These are phyloP conservation scores for Caracal caracal DNA, from an alignment of 2,113 vertebrate species.

Conservation along the genomic window DNA sequence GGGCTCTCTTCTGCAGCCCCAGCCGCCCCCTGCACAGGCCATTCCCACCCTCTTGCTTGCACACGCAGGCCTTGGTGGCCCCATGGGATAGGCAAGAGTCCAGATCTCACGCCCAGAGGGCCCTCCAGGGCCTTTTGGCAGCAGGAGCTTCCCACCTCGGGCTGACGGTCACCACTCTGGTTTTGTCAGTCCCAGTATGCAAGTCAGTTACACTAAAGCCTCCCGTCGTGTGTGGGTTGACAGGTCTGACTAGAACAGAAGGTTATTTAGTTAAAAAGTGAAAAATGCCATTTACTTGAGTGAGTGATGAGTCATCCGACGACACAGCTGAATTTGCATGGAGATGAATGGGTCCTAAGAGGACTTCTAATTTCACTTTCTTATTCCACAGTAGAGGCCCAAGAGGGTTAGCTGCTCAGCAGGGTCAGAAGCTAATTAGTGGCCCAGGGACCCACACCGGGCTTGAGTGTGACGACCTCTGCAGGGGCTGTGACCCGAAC, in stretches of 20 bases:
- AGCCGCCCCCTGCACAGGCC: not conserved
- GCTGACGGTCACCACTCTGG: not conserved
- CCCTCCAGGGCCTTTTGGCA: not conserved
- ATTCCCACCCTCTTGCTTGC: not conserved
- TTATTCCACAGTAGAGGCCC: not conserved
- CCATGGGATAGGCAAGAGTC: not conserved
- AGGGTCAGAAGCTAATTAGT: not conserved
- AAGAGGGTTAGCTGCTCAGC: too few relatives aligned
- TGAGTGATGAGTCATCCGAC: not conserved
- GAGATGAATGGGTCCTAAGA: not conserved
- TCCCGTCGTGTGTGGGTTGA: not conserved
- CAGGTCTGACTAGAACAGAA: not conserved
- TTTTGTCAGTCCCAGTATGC: not conserved
- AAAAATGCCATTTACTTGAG: not conserved
- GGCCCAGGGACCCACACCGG: not conserved
- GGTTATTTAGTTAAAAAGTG: not conserved
- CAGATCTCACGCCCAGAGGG: not conserved
- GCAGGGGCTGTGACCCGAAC: rapidly evolving
- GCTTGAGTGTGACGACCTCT: rapidly evolving
- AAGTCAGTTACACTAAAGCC: not conserved
- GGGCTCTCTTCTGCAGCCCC: too few relatives aligned
- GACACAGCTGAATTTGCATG: not conserved
- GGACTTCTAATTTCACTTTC: not conserved
- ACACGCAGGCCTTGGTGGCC: not conserved
- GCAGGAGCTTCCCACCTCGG: not conserved